phyloP scores from a whole-genome alignment of 2,888 invertebrate genomes.

The Gasteruption jaculator region DNA sequence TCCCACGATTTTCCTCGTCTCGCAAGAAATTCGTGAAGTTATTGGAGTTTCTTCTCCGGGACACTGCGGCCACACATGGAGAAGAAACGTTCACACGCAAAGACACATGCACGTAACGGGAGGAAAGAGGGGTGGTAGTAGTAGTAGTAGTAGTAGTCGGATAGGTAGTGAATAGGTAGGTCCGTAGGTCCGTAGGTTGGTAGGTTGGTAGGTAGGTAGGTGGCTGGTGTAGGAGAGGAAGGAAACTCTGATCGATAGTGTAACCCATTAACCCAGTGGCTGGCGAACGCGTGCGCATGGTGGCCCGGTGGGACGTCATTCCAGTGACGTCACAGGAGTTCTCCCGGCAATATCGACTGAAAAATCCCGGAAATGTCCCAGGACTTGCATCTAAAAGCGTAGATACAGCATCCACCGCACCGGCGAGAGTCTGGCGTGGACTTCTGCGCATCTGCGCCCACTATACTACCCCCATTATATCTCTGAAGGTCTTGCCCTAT shows the following conservation, averaged over 20 bases:
- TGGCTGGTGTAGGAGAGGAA: slow-evolving; percentile 10
- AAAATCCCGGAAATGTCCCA: slow-evolving; percentile 41
- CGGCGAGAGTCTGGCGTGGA: slow-evolving; percentile 20
- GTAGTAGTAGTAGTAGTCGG: slow-evolving; percentile 1
- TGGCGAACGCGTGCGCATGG: slow-evolving; percentile 28
- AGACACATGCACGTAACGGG: no score
- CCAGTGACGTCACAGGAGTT: slow-evolving; percentile 43
- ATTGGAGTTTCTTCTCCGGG: no score
- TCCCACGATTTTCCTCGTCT: no score
- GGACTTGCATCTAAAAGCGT: no score
- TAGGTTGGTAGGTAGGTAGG: slow-evolving; percentile 2
- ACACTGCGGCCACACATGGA: no score
- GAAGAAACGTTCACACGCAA: no score
- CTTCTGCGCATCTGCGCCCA: slow-evolving; percentile 13
- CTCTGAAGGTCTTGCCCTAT: slow-evolving; percentile 4
- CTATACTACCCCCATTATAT: slow-evolving; percentile 14
- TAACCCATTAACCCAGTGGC: slow-evolving; percentile 51
- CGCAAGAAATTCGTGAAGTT: no score
- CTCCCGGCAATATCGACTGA: slow-evolving; percentile 40
- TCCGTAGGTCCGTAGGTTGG: slow-evolving; percentile 17
- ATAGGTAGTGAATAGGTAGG: slow-evolving; percentile 14
- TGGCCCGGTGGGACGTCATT: slow-evolving; percentile 27
- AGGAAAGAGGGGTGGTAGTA: not conserved
- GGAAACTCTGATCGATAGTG: slow-evolving; percentile 43
- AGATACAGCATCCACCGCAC: no score